phyloP scores from a whole-genome alignment of 2,888 invertebrate genomes.

The Pyrgus malvae region DNA sequence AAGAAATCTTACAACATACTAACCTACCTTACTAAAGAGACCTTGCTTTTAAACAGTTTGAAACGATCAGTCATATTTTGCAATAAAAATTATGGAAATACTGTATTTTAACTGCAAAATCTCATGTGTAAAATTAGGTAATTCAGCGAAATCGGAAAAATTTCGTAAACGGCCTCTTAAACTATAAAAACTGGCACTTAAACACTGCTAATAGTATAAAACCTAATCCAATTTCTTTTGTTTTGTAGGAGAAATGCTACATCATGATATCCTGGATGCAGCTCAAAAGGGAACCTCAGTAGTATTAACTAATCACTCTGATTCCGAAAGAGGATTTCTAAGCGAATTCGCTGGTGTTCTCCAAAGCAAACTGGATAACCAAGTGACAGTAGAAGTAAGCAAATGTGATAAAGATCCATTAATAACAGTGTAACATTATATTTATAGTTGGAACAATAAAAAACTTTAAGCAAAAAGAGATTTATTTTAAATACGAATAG shows the following conservation, averaged over 20 bases:
- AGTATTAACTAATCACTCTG: constrained; percentile 95
- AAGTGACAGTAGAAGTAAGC: constrained; percentile 86
- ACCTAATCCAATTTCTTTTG: too few relatives aligned
- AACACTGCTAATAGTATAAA: too few relatives aligned
- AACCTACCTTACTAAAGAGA: too few relatives aligned
- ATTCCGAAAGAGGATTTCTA: constrained; percentile 95
- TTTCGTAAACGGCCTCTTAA: too few relatives aligned
- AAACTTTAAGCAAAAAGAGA: not conserved
- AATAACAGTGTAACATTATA: constrained; percentile 79
- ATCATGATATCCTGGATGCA: constrained; percentile 95
- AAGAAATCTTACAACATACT: too few relatives aligned
- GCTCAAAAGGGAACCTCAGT: constrained; percentile 89
- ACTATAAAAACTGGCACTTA: too few relatives aligned
- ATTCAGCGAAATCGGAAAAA: too few relatives aligned
- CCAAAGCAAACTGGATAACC: constrained; percentile 59
- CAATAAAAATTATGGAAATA: too few relatives aligned
- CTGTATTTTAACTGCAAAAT: too few relatives aligned
- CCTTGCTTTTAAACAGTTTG: too few relatives aligned
- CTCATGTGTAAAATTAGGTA: too few relatives aligned
- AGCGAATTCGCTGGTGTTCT: constrained; percentile 76
- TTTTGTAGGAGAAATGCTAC: constrained; percentile 92
- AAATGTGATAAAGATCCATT: constrained; percentile 90
- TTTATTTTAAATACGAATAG: constrained; percentile 25
- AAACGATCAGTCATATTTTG: too few relatives aligned
- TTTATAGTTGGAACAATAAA: constrained; percentile 10